A percentile compares a stretch with the other conserved stretches of the same genome.
Conservation (phyloP, 2,113 vertebrate species). For the Pseudonaja textilis region DNA sequence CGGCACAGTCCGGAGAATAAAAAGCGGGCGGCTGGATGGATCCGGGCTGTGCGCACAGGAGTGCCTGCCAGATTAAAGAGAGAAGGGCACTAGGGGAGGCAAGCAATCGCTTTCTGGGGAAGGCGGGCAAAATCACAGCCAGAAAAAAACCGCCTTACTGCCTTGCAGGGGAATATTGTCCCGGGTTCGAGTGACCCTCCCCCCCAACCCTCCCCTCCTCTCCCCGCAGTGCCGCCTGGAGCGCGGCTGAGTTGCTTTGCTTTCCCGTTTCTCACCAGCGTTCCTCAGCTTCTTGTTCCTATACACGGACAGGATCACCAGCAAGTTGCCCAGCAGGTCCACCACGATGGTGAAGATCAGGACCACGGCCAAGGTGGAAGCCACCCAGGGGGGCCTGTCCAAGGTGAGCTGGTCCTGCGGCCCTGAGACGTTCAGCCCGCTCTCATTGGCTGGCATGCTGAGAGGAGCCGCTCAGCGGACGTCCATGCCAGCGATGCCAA, state of each 20-base stretch:
- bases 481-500: not conserved
- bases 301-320: slow-evolving; percentile 92
- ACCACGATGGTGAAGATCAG: slow-evolving; percentile 93
- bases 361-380: slow-evolving; percentile 80
- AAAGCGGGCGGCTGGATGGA: not conserved
- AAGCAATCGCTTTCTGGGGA: not conserved
- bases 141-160: not conserved
- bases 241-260: not conserved
- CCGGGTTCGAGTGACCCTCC: not conserved
- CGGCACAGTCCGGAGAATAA: not conserved
- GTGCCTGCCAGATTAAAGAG: not conserved
- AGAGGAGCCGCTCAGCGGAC: not conserved
- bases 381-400: slow-evolving; percentile 83
- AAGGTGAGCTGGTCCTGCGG: slow-evolving; percentile 55
- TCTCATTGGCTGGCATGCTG: slow-evolving; percentile 77
- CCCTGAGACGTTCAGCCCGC: slow-evolving; percentile 77
- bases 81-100: not conserved
- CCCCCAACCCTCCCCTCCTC: not conserved
- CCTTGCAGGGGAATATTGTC: not conserved
- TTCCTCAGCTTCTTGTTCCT: slow-evolving; percentile 93
- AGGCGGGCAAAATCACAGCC: not conserved
- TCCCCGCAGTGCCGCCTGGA: not conserved
- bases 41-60: not conserved
- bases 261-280: slow-evolving; percentile 55
- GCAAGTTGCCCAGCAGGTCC: slow-evolving; percentile 89